phyloP scores from a whole-genome alignment of 2,113 vertebrate species.

The Aphelocoma coerulescens region DNA sequence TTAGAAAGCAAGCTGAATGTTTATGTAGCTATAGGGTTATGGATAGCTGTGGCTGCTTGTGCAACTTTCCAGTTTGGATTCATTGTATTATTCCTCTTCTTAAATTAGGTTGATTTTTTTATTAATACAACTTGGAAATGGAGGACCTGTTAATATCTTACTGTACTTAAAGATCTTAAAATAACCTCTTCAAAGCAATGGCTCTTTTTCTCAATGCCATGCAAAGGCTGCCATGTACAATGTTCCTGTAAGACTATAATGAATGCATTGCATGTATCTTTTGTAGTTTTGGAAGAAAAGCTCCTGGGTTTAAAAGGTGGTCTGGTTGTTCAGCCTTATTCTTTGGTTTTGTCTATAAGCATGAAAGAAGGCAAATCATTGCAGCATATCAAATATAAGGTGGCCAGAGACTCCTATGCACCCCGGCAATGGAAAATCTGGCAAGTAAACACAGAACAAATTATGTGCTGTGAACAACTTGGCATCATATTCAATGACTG shows the following conservation, averaged over 20 bases:
- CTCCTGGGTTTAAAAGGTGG: neutral
- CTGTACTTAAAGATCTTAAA: neutral
- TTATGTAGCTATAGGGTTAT: neutral
- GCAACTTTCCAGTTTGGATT: neutral
- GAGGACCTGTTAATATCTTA: neutral
- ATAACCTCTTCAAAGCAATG: neutral
- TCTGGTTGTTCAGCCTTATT: neutral
- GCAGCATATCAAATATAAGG: neutral
- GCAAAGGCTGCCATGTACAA: neutral
- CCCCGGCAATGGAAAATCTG: neutral
- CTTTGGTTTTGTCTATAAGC: neutral
- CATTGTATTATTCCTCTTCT: neutral
- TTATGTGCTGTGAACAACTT: neutral
- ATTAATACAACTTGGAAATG: neutral
- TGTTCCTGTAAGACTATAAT: neutral
- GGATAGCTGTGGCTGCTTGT: neutral
- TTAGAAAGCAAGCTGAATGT: neutral
- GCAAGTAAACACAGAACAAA: neutral
- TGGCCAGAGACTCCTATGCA: neutral
- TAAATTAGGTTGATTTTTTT: neutral
- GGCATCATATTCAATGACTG: neutral
- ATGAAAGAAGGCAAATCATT: neutral
- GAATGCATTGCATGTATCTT: neutral
- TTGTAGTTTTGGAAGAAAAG: neutral
- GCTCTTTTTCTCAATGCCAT: neutral